Conservation (phyloP, 2,888 invertebrate genomes). For the Acleris emargana region DNA sequence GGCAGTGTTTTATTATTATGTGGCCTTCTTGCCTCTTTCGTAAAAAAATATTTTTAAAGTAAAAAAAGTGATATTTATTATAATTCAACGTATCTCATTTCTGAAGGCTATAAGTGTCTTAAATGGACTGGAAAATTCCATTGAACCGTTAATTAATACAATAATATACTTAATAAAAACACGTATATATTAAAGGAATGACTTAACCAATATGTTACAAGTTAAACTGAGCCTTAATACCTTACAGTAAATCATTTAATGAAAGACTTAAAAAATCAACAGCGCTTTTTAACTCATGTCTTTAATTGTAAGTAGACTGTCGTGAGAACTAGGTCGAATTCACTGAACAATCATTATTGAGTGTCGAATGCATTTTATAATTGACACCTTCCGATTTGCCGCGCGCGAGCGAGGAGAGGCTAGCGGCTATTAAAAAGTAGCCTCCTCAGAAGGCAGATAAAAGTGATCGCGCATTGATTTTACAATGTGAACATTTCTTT, state of each 20-base stretch:
- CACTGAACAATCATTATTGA: slow-evolving; percentile 47
- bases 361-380: slow-evolving; percentile 47
- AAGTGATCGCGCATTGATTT: not conserved
- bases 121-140: not conserved
- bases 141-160: slow-evolving; percentile 18
- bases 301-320: slow-evolving; percentile 18
- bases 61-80: too few relatives aligned
- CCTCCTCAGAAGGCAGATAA: not conserved
- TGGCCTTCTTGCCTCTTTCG: too few relatives aligned
- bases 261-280: not conserved
- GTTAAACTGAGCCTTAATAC: too few relatives aligned
- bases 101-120: not conserved
- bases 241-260: not conserved
- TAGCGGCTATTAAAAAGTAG: slow-evolving; percentile 1
- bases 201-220: too few relatives aligned
- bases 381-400: slow-evolving; percentile 48
- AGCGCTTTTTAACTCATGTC: not conserved
- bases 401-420: slow-evolving; percentile 27
- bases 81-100: too few relatives aligned
- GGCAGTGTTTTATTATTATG: too few relatives aligned
- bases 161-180: not conserved
- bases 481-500: too few relatives aligned
- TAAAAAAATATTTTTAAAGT: too few relatives aligned
- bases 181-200: too few relatives aligned
- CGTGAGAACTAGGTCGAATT: slow-evolving; percentile 44